Conservation (phyloP, 53 echinoderm and acorn worm genomes). For the Luidia sarsii region DNA sequence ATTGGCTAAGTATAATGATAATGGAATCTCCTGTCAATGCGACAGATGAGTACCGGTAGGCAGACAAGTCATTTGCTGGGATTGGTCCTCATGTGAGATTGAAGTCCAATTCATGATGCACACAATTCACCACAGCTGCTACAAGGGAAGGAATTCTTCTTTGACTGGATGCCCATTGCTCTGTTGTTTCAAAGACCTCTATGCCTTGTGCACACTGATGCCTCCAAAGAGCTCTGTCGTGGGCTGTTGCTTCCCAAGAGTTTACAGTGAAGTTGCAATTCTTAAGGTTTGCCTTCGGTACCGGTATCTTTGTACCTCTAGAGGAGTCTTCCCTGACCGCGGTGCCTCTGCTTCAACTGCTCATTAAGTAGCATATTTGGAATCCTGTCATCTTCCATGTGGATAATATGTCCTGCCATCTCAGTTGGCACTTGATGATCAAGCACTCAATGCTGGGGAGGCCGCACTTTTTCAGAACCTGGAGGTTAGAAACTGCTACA, state of each 20-base stretch:
- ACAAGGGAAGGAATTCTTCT: conserved; percentile 8
- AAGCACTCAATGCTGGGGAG: conserved; percentile 38
- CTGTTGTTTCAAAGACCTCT: neutral
- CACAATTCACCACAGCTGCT: conserved; percentile 2
- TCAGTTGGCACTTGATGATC: conserved; percentile 3
- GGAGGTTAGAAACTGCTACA: conserved; percentile 49
- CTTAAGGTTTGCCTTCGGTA: conserved; percentile 30
- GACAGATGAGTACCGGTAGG: conserved; percentile 5
- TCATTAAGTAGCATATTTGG: conserved; percentile 40
- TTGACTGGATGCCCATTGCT: neutral
- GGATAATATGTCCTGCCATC: conserved; percentile 21
- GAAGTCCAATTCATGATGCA: conserved; percentile 5
- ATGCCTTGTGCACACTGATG: conserved; percentile 3
- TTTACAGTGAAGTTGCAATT: neutral
- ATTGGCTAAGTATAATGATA: no score
- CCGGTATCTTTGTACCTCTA: neutral
- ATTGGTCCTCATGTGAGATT: neutral
- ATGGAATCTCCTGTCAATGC: conserved; percentile 2
- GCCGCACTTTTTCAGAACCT: conserved; percentile 44
- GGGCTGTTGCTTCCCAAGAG: conserved; percentile 23
- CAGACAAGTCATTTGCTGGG: neutral
- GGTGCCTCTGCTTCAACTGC: conserved; percentile 33
- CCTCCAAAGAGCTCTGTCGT: conserved; percentile 23
- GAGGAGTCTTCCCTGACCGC: conserved; percentile 30
- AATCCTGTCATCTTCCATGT: conserved; percentile 17